phyloP scores from a whole-genome alignment of 2,888 invertebrate species.

The Hypena proboscidalis region DNA sequence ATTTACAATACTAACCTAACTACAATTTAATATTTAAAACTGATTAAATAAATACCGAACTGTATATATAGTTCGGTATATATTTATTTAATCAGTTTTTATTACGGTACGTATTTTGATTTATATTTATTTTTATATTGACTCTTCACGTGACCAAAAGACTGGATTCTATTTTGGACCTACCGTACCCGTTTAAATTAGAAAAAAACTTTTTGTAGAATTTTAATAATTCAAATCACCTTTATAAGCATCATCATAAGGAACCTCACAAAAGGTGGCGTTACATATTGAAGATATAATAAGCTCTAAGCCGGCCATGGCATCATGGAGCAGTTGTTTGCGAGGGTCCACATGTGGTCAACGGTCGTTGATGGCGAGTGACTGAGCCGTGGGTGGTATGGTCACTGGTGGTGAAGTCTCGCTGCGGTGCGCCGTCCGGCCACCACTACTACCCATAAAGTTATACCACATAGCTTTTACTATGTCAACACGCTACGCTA shows the following conservation, averaged over 20 bases:
- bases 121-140: too few relatives aligned
- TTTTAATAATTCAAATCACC: conserved; percentile 18
- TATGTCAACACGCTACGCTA: conserved; percentile 40
- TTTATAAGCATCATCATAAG: conserved; percentile 59
- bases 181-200: conserved; percentile 13
- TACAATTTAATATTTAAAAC: too few relatives aligned
- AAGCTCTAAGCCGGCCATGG: conserved; percentile 72
- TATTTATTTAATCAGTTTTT: too few relatives aligned
- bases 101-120: too few relatives aligned
- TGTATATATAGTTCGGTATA: too few relatives aligned
- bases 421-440: conserved; percentile 28
- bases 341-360: conserved; percentile 35
- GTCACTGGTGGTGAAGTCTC: conserved; percentile 29
- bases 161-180: too few relatives aligned
- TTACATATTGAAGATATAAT: conserved; percentile 77
- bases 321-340: conserved; percentile 38
- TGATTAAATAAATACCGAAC: too few relatives aligned
- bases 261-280: conserved; percentile 66
- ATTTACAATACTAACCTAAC: too few relatives aligned
- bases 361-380: conserved; percentile 33
- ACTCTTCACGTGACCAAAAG: too few relatives aligned
- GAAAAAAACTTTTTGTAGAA: background rate
- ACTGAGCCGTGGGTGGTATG: conserved; percentile 21
- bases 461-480: too few relatives aligned
- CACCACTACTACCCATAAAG: conserved; percentile 22